Conservation (phyloP, 2,797 vertebrate species). For the Epinephelus awoara region DNA sequence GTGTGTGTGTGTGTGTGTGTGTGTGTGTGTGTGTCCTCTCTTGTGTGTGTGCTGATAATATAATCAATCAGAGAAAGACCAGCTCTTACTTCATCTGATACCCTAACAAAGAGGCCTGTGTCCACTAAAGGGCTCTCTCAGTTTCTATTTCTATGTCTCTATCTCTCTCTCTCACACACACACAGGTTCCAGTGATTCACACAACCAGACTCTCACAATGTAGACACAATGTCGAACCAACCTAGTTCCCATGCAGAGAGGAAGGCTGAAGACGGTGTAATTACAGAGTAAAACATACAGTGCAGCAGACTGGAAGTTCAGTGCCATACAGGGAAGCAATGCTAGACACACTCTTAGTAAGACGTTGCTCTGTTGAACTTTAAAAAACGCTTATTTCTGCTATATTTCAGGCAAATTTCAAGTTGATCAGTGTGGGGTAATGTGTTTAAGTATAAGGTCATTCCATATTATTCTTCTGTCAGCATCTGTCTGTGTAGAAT, state of each 20-base stretch:
- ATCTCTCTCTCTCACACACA: neutral
- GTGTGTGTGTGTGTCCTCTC: too few species aligned
- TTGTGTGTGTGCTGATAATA: neutral
- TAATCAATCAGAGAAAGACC: slow-evolving; percentile 9
- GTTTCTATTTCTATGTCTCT: neutral
- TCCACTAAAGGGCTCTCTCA: slow-evolving; percentile 7
- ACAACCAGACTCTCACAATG: neutral
- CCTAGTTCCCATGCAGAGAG: slow-evolving; percentile 18
- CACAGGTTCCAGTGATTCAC: neutral
- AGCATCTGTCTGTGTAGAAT: too few species aligned
- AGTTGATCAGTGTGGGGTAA: neutral
- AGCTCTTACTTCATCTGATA: slow-evolving; percentile 16
- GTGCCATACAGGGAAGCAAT: neutral
- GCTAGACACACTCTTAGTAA: neutral
- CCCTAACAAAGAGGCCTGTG: slow-evolving; percentile 39
- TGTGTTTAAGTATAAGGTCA: neutral
- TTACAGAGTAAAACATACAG: slow-evolving; percentile 11
- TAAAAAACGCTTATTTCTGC: neutral
- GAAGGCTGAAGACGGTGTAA: neutral
- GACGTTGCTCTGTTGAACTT: neutral
- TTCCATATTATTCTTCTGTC: neutral
- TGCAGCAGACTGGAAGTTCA: slow-evolving; percentile 9
- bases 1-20: neutral
- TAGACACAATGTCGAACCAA: neutral
- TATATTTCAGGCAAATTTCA: neutral